Evolutionary conservation across 2,888 invertebrate genomes (phyloP), one percentile per base, ranked within the genome.

Genomic region (Platypus cylindrus): DNA sequence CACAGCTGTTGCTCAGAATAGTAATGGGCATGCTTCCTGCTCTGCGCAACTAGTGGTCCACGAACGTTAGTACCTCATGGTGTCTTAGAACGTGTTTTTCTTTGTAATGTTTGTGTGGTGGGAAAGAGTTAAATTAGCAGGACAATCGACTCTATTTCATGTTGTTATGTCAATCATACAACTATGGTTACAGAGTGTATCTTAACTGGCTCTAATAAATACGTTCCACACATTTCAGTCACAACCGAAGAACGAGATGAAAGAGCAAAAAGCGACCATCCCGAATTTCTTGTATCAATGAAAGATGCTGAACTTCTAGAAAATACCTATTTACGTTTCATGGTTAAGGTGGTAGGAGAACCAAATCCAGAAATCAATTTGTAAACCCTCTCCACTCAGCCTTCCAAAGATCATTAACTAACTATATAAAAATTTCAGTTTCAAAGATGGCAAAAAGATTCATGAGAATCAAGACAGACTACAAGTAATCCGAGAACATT

Each of bases 351-450:
- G 33, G 78, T 78, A 48, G 90, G 90, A 7, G 78, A 85, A 49
- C 90, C 91, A 1, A 82, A 80, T 55, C 95, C 97, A 1, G 78
- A 78, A 44, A 75, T 95, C 29, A 78, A 77, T 61, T 94, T 95
- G 94, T 91, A 66, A 76, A n/a, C n/a, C n/a, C n/a, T n/a, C n/a
- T n/a, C n/a, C n/a, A n/a, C n/a, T n/a, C n/a, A n/a, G n/a, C n/a
- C n/a, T n/a, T n/a, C n/a, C n/a, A n/a, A n/a, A n/a, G n/a, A n/a
- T n/a, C n/a, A n/a, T n/a, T n/a, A 7, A 22, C 22, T 9, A 22
- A 22, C n/a, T 8, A 22, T 7, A 8, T 7, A n/a, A n/a, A n/a
- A n/a, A 12, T 34, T 37, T 28, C 53, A 90, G 91, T 67, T 87
- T 70, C 58, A 93, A 91, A 57, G 78, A 91, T 54, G 79, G 73